phyloP scores from a whole-genome alignment of 2,888 invertebrate species.

The Synergus gifuensis region DNA sequence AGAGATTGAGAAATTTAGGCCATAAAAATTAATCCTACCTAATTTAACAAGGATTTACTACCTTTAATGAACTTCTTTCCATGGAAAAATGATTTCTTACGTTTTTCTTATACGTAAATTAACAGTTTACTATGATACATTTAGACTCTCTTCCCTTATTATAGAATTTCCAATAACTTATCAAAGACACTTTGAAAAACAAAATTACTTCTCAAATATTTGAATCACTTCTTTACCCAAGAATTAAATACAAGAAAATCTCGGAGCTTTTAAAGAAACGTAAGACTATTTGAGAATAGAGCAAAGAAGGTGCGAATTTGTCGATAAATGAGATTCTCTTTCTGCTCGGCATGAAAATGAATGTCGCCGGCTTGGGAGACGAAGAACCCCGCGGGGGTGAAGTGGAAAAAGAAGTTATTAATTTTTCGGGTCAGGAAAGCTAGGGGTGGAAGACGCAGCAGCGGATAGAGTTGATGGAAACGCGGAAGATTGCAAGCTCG shows the following conservation, averaged over 20 bases:
- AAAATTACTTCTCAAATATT: not conserved
- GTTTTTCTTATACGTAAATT: too few relatives aligned
- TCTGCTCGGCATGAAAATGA: constrained; percentile 24
- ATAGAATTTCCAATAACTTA: not conserved
- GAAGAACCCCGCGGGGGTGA: constrained; percentile 43
- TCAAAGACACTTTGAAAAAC: not conserved
- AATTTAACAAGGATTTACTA: too few relatives aligned
- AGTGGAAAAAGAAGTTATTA: constrained; percentile 56
- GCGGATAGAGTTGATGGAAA: constrained; percentile 49
- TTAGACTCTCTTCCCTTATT: not conserved
- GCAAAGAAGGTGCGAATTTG: constrained; percentile 31
- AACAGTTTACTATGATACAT: too few relatives aligned
- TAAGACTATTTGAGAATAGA: not conserved
- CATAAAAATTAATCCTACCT: too few relatives aligned
- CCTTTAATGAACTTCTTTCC: too few relatives aligned
- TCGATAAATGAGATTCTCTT: constrained; percentile 42
- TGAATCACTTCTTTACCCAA: not conserved
- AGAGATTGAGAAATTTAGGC: too few relatives aligned
- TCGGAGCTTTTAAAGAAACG: not conserved
- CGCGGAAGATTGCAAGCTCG: constrained; percentile 55
- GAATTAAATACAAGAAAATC: not conserved
- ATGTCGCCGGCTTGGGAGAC: constrained; percentile 10
- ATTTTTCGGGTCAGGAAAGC: constrained; percentile 51
- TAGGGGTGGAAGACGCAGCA: constrained; percentile 47
- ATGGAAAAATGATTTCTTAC: too few relatives aligned